Evolutionary conservation across 1,140 invertebrate species (phyloP).

Genomic region (Bombus confusus): DNA sequence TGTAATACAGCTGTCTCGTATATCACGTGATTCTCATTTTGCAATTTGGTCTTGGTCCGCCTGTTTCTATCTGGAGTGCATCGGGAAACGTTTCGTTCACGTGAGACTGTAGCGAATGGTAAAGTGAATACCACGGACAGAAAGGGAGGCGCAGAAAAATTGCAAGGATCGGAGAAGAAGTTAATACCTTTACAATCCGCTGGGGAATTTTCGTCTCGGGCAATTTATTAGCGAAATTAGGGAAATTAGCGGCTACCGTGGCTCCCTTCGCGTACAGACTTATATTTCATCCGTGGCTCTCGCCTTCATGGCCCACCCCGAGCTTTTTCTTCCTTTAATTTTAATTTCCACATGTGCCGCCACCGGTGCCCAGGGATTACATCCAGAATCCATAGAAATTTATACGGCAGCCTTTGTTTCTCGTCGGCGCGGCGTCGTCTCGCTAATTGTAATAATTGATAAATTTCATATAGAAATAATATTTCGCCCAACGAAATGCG

Average conservation of each 20-base stretch:
- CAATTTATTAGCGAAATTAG: conserved; percentile 77
- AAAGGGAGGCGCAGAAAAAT: conserved; percentile 34
- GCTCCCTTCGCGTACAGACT: conserved; percentile 57
- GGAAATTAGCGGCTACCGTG: conserved; percentile 69
- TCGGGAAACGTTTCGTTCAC: background rate
- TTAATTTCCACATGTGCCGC: conserved; percentile 29
- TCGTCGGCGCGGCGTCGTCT: too few species aligned
- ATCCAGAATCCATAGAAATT: conserved; percentile 25
- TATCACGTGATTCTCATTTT: background rate
- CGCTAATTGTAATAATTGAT: background rate
- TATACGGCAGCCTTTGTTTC: conserved; percentile 20
- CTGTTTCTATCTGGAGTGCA: too few species aligned
- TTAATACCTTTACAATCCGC: conserved; percentile 75
- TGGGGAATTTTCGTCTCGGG: conserved; percentile 68
- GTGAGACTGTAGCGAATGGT: background rate
- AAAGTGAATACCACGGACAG: background rate
- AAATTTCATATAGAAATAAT: background rate
- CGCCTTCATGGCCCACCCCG: background rate
- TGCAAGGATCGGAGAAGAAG: conserved; percentile 59
- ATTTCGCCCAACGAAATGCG: background rate
- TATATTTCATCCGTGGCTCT: conserved; percentile 48
- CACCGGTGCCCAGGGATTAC: background rate
- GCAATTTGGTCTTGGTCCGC: background rate
- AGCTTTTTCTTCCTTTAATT: conserved; percentile 32
- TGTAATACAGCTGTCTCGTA: too few species aligned